Conservation (phyloP, 1,140 invertebrate species). For the Lepidostoma basale region DNA sequence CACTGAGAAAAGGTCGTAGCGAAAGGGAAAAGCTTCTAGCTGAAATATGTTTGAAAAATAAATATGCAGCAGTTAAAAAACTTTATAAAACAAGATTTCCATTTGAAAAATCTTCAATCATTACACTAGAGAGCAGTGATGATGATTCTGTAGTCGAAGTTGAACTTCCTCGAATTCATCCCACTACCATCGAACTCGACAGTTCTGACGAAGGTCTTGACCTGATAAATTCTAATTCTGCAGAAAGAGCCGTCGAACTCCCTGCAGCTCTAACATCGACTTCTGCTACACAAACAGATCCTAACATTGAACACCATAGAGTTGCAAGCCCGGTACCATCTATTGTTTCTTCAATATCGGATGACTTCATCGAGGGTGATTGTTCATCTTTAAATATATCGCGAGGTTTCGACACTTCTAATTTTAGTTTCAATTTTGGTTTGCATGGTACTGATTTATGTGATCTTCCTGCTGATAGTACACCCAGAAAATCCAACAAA, state of each 20-base stretch:
- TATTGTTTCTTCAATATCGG: slow-evolving; percentile 58
- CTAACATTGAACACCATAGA: neutral
- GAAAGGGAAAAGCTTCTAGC: slow-evolving; percentile 1
- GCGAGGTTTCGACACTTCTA: slow-evolving; percentile 44
- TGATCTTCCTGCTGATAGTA: slow-evolving; percentile 5
- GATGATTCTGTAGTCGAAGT: slow-evolving; percentile 58
- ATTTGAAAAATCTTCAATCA: slow-evolving; percentile 1
- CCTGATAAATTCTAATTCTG: too few species aligned
- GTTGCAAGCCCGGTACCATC: slow-evolving; percentile 55
- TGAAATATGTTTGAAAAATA: neutral
- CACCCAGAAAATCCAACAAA: slow-evolving; percentile 1
- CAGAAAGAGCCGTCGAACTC: too few species aligned
- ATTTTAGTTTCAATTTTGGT: slow-evolving; percentile 55
- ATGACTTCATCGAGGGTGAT: slow-evolving; percentile 59
- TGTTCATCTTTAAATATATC: slow-evolving; percentile 59
- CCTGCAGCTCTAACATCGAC: neutral
- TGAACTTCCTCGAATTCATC: slow-evolving; percentile 52
- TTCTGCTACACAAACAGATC: slow-evolving; percentile 9
- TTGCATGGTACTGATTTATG: slow-evolving; percentile 56
- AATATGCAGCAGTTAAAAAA: slow-evolving; percentile 10
- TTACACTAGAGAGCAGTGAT: slow-evolving; percentile 47
- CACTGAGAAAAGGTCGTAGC: neutral
- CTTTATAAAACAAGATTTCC: neutral
- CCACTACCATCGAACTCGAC: slow-evolving; percentile 57
- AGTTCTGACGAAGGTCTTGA: slow-evolving; percentile 56